phyloP scores from a whole-genome alignment of 2,113 vertebrate genomes.

The Nothocercus nigrocapillus region DNA sequence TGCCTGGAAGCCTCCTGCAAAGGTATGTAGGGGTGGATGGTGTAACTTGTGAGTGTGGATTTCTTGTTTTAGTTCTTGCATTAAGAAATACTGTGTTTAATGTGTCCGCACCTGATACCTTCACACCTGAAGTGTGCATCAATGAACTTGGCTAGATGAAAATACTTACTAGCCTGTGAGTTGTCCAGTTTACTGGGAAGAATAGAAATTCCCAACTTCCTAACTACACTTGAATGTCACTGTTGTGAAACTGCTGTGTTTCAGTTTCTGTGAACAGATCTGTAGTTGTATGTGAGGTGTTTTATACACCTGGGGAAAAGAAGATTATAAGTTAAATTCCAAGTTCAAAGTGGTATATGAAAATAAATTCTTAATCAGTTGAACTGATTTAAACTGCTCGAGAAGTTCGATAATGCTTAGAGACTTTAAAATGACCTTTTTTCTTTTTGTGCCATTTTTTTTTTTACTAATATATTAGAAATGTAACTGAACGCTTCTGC shows the following conservation, averaged over 20 bases:
- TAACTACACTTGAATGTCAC: constrained; percentile 30
- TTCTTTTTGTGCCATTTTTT: constrained; percentile 66
- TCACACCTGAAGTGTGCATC: background rate
- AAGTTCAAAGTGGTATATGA: constrained; percentile 8
- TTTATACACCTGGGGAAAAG: background rate
- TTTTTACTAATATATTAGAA: constrained; percentile 63
- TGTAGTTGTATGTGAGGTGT: background rate
- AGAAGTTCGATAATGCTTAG: background rate
- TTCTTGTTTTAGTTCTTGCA: background rate
- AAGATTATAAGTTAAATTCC: background rate
- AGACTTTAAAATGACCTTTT: constrained; percentile 48
- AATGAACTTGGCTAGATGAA: background rate
- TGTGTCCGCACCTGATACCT: background rate
- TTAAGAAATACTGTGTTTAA: constrained; percentile 11
- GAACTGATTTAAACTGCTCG: background rate
- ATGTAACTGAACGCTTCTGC: constrained; percentile 48
- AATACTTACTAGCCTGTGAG: constrained; percentile 24
- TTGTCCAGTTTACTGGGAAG: constrained; percentile 18
- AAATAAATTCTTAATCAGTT: background rate
- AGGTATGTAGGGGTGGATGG: background rate
- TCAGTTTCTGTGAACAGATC: background rate
- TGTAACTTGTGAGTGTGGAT: background rate
- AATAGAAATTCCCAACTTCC: constrained; percentile 3
- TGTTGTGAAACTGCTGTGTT: constrained; percentile 28
- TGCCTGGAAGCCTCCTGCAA: constrained; percentile 24